phyloP scores from a whole-genome alignment of 1,140 invertebrate genomes.

The Sogatella furcifera region DNA sequence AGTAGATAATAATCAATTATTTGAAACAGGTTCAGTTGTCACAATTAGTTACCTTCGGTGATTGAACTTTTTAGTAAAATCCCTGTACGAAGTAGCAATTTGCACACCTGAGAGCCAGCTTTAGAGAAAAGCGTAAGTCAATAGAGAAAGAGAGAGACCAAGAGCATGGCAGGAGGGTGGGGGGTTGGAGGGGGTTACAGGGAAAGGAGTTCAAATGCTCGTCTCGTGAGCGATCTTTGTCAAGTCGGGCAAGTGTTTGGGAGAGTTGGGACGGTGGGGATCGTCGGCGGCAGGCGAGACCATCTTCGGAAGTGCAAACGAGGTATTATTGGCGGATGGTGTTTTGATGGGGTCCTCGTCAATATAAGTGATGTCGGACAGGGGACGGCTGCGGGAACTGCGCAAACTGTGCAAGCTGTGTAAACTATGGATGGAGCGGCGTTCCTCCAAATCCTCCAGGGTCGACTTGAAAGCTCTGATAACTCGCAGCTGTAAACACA shows the following conservation, averaged over 20 bases:
- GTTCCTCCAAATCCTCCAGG: slow-evolving; percentile 98
- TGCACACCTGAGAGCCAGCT: too few species aligned
- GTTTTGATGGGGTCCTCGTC: slow-evolving; percentile 69
- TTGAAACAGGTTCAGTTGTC: too few species aligned
- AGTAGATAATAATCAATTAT: too few species aligned
- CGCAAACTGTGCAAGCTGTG: slow-evolving; percentile 90
- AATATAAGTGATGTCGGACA: slow-evolving; percentile 85
- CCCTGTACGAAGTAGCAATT: too few species aligned
- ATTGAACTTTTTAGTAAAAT: too few species aligned
- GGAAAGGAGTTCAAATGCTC: slow-evolving; percentile 43
- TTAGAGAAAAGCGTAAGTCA: too few species aligned
- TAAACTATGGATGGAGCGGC: slow-evolving; percentile 93
- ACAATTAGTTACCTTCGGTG: too few species aligned
- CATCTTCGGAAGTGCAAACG: slow-evolving; percentile 28
- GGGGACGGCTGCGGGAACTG: slow-evolving; percentile 69
- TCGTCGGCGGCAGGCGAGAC: slow-evolving; percentile 26
- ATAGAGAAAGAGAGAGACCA: too few species aligned
- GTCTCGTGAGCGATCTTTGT: slow-evolving; percentile 59
- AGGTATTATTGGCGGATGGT: slow-evolving; percentile 33
- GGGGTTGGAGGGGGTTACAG: neutral
- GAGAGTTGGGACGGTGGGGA: slow-evolving; percentile 27
- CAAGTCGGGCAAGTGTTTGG: slow-evolving; percentile 40
- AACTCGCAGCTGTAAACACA: slow-evolving; percentile 94
- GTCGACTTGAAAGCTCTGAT: slow-evolving; percentile 99
- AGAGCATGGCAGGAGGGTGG: too few species aligned